A percentile compares a stretch with the other conserved stretches of the same genome.
phyloP scores from a whole-genome alignment of 2,888 invertebrate genomes.

The Imbricaverruca yamaguchii region DNA sequence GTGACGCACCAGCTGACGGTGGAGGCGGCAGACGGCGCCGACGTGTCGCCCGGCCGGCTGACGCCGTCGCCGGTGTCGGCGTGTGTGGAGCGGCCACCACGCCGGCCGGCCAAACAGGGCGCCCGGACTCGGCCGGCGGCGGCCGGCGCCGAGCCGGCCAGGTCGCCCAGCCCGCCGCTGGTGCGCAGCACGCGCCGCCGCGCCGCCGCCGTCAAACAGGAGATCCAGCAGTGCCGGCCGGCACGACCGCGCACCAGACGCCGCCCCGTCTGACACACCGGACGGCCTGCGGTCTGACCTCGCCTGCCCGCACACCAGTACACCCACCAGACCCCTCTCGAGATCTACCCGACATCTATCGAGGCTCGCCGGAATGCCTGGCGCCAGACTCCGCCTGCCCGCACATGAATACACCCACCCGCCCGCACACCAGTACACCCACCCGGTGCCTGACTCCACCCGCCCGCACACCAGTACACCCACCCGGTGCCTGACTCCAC shows the following conservation, averaged over 20 bases:
- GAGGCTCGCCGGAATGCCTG: too few relatives aligned
- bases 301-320: too few relatives aligned
- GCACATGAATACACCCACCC: too few relatives aligned
- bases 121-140: not conserved
- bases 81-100: not conserved
- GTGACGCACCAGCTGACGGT: not conserved
- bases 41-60: not conserved
- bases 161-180: not conserved
- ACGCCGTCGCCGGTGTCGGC: not conserved
- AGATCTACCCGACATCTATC: too few relatives aligned
- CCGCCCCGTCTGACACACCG: not conserved
- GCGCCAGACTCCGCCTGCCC: too few relatives aligned
- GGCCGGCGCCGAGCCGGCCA: not conserved
- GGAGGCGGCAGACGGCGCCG: not conserved
- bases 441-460: too few relatives aligned
- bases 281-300: too few relatives aligned
- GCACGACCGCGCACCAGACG: not conserved
- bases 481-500: too few relatives aligned
- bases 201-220: not conserved
- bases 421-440: too few relatives aligned
- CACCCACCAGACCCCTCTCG: too few relatives aligned
- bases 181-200: conserved; percentile 19
- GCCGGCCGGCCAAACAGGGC: not conserved
- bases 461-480: too few relatives aligned
- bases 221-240: conserved; percentile 7